Conservation (phyloP, 2,888 invertebrate species). For the Aleiodes leptofemur region DNA sequence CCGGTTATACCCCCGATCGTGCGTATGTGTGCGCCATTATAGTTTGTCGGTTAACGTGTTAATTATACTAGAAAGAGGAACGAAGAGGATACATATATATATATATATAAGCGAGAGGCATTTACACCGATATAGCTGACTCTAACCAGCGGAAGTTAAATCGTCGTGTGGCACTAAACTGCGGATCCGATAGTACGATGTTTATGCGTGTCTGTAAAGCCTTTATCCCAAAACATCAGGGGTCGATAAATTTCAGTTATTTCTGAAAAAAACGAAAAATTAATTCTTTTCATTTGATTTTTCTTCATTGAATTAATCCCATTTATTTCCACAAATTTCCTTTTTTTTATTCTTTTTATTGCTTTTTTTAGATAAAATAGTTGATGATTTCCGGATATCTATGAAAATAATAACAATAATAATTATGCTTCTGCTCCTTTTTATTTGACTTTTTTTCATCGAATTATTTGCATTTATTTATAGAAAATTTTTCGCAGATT, state of each 20-base stretch:
- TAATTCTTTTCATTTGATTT: neutral
- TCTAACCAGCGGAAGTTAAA: conserved; percentile 49
- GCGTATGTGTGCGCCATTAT: conserved; percentile 51
- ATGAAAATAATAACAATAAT: no score
- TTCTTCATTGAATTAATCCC: neutral
- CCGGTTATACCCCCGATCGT: conserved; percentile 54
- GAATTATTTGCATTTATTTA: no score
- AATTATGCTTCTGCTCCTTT: no score
- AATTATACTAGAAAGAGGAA: conserved; percentile 52
- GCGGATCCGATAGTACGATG: conserved; percentile 51
- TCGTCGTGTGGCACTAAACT: conserved; percentile 50
- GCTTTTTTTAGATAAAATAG: neutral
- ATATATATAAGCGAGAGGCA: conserved; percentile 33
- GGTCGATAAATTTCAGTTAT: conserved; percentile 48
- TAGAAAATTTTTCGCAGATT: no score
- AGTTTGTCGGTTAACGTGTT: conserved; percentile 60
- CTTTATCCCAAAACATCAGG: conserved; percentile 47
- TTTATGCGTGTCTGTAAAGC: conserved; percentile 51
- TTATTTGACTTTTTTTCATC: no score
- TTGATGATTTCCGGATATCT: neutral
- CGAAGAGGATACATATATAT: no score
- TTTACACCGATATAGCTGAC: conserved; percentile 42
- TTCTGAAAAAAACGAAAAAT: conserved; percentile 36
- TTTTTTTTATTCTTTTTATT: neutral
- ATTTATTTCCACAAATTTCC: no score